These are phyloP conservation scores for Sebastes kiyomatsui DNA, from an alignment of 2,797 vertebrate species.

Conservation along the genomic window DNA sequence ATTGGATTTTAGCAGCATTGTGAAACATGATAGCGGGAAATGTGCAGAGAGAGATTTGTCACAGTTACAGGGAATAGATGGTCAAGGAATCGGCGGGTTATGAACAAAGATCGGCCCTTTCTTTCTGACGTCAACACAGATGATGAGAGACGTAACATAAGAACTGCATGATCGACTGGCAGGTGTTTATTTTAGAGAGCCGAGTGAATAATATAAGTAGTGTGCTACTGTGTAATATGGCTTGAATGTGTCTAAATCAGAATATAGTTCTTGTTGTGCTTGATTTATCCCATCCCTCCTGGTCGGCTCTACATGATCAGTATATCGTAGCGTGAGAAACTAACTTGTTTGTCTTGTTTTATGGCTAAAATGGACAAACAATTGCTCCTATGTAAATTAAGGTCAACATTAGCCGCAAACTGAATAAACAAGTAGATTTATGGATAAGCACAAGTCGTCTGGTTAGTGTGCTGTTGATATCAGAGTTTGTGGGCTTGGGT, in stretches of 20 bases:
- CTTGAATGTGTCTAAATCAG: not conserved
- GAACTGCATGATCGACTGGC: not conserved
- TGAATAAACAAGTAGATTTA: not conserved
- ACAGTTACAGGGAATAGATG: not conserved
- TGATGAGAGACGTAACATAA: not conserved
- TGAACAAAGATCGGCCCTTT: slow-evolving; percentile 1
- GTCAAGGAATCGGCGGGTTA: not conserved
- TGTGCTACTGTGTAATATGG: not conserved
- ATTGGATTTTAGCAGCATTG: slow-evolving; percentile 30
- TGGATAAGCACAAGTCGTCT: not conserved
- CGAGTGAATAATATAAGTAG: not conserved
- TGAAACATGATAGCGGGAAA: slow-evolving; percentile 46
- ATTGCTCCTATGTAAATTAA: not conserved
- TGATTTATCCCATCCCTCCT: not conserved
- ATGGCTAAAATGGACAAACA: not conserved
- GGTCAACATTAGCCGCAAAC: not conserved
- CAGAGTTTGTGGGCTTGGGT: not conserved
- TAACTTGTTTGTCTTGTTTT: not conserved
- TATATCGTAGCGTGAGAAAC: not conserved
- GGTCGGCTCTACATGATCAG: not conserved
- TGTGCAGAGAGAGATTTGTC: slow-evolving; percentile 28
- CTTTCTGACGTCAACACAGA: not conserved
- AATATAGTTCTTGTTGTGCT: not conserved
- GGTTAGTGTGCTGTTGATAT: not conserved
- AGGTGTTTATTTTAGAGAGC: not conserved